Conservation (phyloP, 1,140 invertebrate species). For the Bombus huntii region DNA sequence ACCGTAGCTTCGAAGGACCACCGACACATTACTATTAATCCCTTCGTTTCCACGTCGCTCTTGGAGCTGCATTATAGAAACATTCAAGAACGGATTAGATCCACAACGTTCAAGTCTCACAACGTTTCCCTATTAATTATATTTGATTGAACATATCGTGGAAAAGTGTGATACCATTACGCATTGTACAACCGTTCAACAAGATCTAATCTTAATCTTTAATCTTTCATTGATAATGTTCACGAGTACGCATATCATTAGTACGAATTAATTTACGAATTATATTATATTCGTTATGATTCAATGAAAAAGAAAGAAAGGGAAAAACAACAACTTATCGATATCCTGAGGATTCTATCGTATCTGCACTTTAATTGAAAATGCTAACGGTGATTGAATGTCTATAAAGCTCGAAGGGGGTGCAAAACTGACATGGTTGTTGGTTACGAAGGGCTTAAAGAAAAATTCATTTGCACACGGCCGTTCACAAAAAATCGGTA, state of each 20-base stretch:
- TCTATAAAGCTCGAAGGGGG: conserved; percentile 41
- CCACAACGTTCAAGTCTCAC: conserved; percentile 18
- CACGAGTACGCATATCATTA: conserved; percentile 64
- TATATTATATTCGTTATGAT: conserved; percentile 40
- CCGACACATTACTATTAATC: conserved; percentile 55
- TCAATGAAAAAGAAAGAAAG: conserved; percentile 33
- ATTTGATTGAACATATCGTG: conserved; percentile 69
- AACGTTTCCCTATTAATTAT: conserved; percentile 43
- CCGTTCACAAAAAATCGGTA: conserved; percentile 49
- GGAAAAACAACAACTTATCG: conserved; percentile 25
- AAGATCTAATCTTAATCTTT: conserved; percentile 38
- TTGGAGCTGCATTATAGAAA: conserved; percentile 42
- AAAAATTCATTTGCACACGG: conserved; percentile 41
- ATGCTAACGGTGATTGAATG: conserved; percentile 46
- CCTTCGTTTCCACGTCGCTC: conserved; percentile 62
- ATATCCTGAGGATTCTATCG: conserved; percentile 28
- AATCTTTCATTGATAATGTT: conserved; percentile 52
- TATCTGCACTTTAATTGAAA: conserved; percentile 32
- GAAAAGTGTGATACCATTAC: conserved; percentile 48
- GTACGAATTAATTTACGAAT: conserved; percentile 55
- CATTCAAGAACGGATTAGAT: conserved; percentile 46
- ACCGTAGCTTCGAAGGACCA: conserved; percentile 61
- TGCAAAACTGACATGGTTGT: conserved; percentile 18
- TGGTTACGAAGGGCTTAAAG: conserved; percentile 63
- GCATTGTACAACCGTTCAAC: conserved; percentile 45